These are phyloP conservation scores for Naja naja DNA, from an alignment of 2,113 vertebrate species.

Conservation along the genomic window DNA sequence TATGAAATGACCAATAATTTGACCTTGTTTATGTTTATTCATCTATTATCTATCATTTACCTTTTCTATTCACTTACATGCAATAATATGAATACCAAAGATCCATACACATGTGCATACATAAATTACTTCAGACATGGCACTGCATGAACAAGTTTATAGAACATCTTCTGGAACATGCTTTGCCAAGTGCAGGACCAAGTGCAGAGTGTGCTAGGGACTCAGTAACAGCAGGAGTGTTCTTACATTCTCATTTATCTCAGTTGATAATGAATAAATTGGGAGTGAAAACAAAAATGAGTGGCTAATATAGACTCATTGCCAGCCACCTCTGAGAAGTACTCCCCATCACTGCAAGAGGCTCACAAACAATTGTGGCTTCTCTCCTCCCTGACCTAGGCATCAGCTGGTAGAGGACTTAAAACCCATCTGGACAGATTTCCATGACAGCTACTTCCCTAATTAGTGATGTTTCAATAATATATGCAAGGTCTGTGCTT, in stretches of 20 bases:
- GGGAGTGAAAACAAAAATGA: background rate
- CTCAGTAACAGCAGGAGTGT: background rate
- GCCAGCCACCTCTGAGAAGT: background rate
- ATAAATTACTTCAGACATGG: background rate
- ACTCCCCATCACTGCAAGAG: background rate
- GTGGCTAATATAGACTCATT: background rate
- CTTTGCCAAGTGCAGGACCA: background rate
- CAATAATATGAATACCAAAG: background rate
- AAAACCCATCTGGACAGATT: background rate
- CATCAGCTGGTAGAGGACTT: background rate
- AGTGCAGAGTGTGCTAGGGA: background rate
- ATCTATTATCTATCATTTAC: background rate
- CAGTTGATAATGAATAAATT: background rate
- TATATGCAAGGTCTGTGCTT: background rate
- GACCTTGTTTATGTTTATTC: background rate
- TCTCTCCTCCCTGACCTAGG: background rate
- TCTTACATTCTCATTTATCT: background rate
- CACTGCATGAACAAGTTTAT: background rate
- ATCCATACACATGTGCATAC: background rate
- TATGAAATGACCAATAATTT: background rate
- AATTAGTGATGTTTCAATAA: background rate
- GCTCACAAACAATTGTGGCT: background rate
- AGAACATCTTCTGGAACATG: background rate
- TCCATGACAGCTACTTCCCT: background rate
- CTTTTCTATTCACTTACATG: background rate